A percentile compares a stretch with the other conserved stretches of the same genome.
phyloP scores from a whole-genome alignment of 1,140 invertebrate species.

The Anagrus nilaparvatae region DNA sequence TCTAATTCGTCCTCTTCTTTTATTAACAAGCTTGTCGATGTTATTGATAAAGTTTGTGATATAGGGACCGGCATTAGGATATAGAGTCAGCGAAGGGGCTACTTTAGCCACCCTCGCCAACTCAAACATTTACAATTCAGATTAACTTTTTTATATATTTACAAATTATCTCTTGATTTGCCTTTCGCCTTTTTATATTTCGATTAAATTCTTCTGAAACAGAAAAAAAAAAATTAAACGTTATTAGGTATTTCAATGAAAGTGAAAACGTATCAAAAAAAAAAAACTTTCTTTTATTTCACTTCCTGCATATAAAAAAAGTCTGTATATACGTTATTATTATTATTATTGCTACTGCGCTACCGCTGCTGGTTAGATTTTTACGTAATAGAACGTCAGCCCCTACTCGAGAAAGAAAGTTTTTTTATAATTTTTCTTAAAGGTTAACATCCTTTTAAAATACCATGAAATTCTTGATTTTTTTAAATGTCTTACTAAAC shows the following conservation, averaged over 20 bases:
- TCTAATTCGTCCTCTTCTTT: slow-evolving; percentile 42
- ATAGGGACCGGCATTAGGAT: slow-evolving; percentile 43
- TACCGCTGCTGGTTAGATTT: slow-evolving; percentile 13
- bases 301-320: too few species aligned
- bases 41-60: slow-evolving; percentile 39
- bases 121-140: too few species aligned
- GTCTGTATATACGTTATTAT: too few species aligned
- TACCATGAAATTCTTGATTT: too few species aligned
- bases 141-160: too few species aligned
- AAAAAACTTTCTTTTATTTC: slow-evolving; percentile 45
- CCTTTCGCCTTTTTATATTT: too few species aligned
- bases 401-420: slow-evolving; percentile 23
- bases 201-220: too few species aligned
- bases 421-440: too few species aligned
- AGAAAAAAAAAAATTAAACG: too few species aligned
- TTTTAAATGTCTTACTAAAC: too few species aligned
- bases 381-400: slow-evolving; percentile 27
- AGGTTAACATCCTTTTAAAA: slow-evolving; percentile 38
- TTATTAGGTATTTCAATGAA: slow-evolving; percentile 41
- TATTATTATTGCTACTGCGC: too few species aligned
- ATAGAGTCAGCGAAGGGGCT: slow-evolving; percentile 42
- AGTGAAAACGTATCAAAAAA: slow-evolving; percentile 41
- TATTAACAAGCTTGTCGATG: slow-evolving; percentile 39
- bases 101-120: slow-evolving; percentile 40
- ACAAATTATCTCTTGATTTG: too few species aligned